These are phyloP conservation scores for Rhea pennata DNA, from an alignment of 2,113 vertebrate species.

Conservation along the genomic window DNA sequence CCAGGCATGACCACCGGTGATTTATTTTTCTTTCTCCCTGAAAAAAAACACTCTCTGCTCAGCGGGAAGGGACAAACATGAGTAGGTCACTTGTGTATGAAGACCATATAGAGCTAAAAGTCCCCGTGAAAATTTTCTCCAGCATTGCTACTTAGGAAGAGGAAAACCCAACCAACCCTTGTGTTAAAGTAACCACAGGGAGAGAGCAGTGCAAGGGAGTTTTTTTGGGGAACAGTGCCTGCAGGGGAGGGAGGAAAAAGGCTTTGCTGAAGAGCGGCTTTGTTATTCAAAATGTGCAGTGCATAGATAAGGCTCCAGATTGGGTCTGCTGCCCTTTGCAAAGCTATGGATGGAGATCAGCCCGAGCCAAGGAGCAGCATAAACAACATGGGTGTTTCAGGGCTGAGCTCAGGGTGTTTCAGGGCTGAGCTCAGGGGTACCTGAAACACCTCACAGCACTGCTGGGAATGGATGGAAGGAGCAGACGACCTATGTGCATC, in stretches of 20 bases:
- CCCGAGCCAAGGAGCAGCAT: neutral
- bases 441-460: accelerated
- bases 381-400: neutral
- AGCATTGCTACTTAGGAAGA: neutral
- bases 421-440: neutral
- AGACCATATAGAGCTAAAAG: neutral
- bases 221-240: neutral
- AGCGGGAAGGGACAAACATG: neutral
- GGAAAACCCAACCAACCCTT: neutral
- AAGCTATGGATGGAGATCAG: neutral
- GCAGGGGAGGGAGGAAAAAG: neutral
- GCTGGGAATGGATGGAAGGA: neutral
- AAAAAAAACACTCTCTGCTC: neutral
- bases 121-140: neutral
- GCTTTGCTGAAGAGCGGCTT: neutral
- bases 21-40: neutral
- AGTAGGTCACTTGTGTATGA: neutral
- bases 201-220: neutral
- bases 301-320: neutral
- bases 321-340: neutral
- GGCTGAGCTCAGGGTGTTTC: neutral
- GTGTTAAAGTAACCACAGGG: neutral
- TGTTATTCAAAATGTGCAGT: neutral
- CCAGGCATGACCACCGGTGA: neutral
- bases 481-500: neutral